These are phyloP conservation scores for Leptinotarsa rubiginosa DNA, from an alignment of 2,888 invertebrate genomes.

Conservation along the genomic window DNA sequence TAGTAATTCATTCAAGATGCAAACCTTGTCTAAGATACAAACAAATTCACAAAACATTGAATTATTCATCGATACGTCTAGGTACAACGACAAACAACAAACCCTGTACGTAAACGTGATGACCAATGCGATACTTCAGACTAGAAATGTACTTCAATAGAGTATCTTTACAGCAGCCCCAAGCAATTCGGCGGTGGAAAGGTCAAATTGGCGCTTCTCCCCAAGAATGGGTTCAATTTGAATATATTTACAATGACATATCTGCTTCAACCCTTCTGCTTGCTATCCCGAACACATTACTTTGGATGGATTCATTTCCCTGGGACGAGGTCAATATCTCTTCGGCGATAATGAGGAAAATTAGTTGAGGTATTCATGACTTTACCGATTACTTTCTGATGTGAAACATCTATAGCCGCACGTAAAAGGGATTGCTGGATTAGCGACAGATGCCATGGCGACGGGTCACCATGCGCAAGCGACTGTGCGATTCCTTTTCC, in stretches of 20 bases:
- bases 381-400: background rate
- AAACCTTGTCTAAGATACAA: too few species aligned
- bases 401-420: too few species aligned
- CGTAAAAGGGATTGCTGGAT: too few species aligned
- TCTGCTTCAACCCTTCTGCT: constrained; percentile 1
- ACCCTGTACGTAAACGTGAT: background rate
- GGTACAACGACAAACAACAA: too few species aligned
- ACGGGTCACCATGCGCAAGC: too few species aligned
- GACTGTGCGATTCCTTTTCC: too few species aligned
- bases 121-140: background rate
- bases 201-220: constrained; percentile 2
- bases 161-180: background rate
- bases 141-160: background rate
- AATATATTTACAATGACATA: constrained; percentile 2
- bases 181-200: constrained; percentile 4
- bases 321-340: background rate
- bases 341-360: background rate
- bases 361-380: background rate
- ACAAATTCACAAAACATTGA: too few species aligned
- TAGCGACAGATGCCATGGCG: too few species aligned
- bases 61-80: too few species aligned
- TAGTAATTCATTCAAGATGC: too few species aligned
- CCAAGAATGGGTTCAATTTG: constrained; percentile 1
- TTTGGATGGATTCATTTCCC: background rate
- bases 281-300: background rate